phyloP scores from a whole-genome alignment of 1,140 invertebrate species.

The Hypsibius dujardini region DNA sequence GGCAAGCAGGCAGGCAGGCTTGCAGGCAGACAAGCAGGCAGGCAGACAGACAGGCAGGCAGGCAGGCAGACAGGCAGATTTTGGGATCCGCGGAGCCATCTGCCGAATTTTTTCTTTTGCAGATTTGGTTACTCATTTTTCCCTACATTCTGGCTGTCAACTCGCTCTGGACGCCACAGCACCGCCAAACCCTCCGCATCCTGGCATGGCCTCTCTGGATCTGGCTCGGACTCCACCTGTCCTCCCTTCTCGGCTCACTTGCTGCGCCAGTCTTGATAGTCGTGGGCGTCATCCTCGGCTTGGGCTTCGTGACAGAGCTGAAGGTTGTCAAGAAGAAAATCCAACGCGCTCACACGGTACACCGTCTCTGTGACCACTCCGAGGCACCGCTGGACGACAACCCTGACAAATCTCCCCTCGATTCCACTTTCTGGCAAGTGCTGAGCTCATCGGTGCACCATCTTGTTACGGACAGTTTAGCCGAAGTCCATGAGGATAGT shows the following conservation, averaged over 20 bases:
- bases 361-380: too few species aligned
- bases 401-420: background rate
- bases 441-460: conserved; percentile 2
- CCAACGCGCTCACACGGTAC: background rate
- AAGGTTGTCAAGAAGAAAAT: conserved; percentile 1
- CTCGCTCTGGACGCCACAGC: background rate
- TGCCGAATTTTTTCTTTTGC: too few species aligned
- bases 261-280: background rate
- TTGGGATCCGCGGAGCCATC: too few species aligned
- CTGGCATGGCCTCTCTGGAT: background rate
- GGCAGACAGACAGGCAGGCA: too few species aligned
- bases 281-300: background rate
- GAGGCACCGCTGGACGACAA: too few species aligned
- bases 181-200: background rate
- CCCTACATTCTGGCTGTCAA: background rate
- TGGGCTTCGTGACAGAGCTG: conserved; percentile 3
- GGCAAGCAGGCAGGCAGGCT: too few species aligned
- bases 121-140: background rate
- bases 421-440: background rate
- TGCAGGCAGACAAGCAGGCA: too few species aligned
- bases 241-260: background rate
- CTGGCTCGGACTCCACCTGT: background rate
- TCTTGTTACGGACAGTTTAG: background rate
- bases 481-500: background rate
- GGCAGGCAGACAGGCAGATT: too few species aligned